Percentiles rank a stretch among this genome's conserved stretches.
Evolutionary conservation across 2,797 vertebrate genomes (phyloP).

Genomic region (Enteromius thamalakanensis): DNA sequence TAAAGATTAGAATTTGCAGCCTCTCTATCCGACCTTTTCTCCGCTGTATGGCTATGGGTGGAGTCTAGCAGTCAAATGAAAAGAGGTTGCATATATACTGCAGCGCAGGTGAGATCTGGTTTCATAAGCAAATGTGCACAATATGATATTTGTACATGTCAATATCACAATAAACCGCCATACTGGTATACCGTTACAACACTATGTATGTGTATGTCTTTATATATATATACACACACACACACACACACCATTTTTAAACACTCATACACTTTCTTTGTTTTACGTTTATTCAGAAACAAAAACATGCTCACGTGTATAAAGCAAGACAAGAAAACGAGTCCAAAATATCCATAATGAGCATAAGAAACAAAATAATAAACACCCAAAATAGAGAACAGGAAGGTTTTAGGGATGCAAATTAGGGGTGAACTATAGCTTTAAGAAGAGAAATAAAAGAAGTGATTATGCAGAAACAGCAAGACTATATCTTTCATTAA

Average conservation of each 20-base stretch:
- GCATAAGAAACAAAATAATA: not conserved
- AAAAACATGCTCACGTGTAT: not conserved
- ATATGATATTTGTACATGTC: no score
- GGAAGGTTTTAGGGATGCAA: not conserved
- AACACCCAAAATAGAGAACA: not conserved
- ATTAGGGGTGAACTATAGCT: not conserved
- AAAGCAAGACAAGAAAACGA: not conserved
- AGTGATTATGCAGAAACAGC: slow-evolving; percentile 2
- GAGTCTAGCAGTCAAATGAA: no score
- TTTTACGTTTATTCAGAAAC: not conserved
- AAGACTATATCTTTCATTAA: slow-evolving; percentile 50
- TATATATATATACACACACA: no score
- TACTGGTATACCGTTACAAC: no score
- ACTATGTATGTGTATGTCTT: no score
- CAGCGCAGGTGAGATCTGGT: no score
- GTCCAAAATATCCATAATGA: not conserved
- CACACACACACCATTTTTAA: not conserved
- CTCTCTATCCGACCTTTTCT: no score
- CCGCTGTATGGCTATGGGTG: no score
- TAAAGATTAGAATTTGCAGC: no score
- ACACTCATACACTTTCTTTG: not conserved
- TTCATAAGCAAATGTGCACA: no score
- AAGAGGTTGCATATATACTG: no score
- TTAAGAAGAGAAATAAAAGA: slow-evolving; percentile 9
- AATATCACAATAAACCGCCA: no score